Evolutionary conservation across 2,113 vertebrate genomes (phyloP).

Genomic region (Podarcis raffonei): DNA sequence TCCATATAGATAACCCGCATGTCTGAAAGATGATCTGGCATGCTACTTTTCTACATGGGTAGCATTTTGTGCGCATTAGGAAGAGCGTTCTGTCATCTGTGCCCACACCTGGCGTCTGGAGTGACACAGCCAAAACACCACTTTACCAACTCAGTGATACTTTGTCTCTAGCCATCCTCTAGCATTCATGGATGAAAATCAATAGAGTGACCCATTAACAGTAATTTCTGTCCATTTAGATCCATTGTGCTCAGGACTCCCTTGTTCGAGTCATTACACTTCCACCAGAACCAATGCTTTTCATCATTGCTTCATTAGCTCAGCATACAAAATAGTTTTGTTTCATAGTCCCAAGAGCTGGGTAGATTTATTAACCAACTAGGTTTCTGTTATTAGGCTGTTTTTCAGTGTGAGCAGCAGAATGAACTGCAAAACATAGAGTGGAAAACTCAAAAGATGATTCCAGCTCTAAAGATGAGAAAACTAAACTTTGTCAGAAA

Average conservation of each 20-base stretch:
- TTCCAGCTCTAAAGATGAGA: neutral
- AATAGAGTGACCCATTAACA: neutral
- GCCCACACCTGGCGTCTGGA: neutral
- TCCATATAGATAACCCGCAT: neutral
- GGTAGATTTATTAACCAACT: neutral
- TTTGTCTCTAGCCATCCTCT: neutral
- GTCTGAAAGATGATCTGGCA: neutral
- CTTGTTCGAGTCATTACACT: slow-evolving; percentile 8
- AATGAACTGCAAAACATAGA: neutral
- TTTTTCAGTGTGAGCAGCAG: neutral
- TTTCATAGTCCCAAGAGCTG: neutral
- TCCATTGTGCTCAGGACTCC: neutral
- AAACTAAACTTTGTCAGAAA: neutral
- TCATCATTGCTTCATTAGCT: slow-evolving; percentile 12
- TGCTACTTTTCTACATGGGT: neutral
- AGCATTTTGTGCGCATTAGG: neutral
- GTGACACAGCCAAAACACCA: neutral
- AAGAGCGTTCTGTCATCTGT: neutral
- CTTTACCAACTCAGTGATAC: neutral
- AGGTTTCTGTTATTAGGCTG: neutral
- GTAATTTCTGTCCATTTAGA: slow-evolving; percentile 27
- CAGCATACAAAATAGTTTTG: neutral
- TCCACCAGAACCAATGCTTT: slow-evolving; percentile 2
- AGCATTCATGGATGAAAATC: neutral
- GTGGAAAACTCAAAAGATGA: neutral